Evolutionary conservation across 2,113 vertebrate genomes (phyloP).

Genomic region (Benitochromis conjunctus): DNA sequence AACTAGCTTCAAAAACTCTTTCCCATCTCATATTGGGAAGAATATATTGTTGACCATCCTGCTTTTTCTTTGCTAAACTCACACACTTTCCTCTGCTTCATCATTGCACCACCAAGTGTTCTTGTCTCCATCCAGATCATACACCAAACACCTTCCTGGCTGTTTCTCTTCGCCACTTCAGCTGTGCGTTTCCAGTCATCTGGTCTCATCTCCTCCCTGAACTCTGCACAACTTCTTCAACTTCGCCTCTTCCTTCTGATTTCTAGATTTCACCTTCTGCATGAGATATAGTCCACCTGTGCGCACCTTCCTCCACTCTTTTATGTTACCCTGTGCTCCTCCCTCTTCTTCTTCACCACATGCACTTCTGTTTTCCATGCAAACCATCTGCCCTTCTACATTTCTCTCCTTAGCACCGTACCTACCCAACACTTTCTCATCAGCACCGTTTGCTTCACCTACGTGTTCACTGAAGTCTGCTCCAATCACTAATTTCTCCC

Average conservation of each 20-base stretch:
- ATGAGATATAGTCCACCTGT: not conserved
- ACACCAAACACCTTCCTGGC: not conserved
- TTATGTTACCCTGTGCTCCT: not conserved
- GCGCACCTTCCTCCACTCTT: accelerated
- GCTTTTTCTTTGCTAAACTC: not conserved
- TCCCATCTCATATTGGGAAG: not conserved
- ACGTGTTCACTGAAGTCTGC: not conserved
- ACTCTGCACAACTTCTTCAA: not conserved
- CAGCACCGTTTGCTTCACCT: not conserved
- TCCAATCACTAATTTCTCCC: not conserved
- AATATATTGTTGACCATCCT: not conserved
- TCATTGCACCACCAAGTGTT: not conserved
- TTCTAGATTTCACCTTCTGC: not conserved
- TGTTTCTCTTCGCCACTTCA: not conserved
- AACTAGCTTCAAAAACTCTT: not conserved
- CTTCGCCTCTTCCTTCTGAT: not conserved
- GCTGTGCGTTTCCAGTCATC: not conserved
- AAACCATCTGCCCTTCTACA: not conserved
- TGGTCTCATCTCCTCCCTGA: not conserved
- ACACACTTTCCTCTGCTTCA: not conserved
- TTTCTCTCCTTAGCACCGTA: not conserved
- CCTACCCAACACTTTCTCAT: not conserved
- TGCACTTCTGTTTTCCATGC: not conserved
- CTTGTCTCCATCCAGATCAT: not conserved
- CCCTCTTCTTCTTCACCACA: not conserved